Evolutionary conservation across 2,888 invertebrate species (phyloP), one percentile per base, ranked within the genome.

Genomic region (Anticlea derivata): DNA sequence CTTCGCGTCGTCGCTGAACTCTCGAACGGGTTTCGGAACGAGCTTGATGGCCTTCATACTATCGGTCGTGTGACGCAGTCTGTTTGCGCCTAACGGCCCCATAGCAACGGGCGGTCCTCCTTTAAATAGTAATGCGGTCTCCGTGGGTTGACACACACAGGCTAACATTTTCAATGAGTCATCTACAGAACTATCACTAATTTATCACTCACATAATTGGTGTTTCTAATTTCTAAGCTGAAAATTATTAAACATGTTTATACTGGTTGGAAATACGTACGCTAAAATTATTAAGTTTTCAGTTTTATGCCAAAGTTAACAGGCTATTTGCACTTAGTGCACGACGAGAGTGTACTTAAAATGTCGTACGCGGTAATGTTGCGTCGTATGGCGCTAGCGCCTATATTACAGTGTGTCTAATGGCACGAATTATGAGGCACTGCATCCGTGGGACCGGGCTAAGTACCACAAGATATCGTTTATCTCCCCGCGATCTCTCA

Each of bases 101-200:
- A 91, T 86, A 74, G 91, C 73, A 75, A 92, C 73, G 72, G 91
- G 86, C 68, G 87, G 83, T 69, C 90, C 89, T 74, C 91, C 91
- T 80, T 87, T 88, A 73, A 88, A 91, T 53, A 91, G 75, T 69
- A 91, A 73, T 46, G 89, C 89, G 60, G 92, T 92, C 70, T 93
- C 93, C 63, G 91, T 86, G 55, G 93, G 93, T 76, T 93, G 93
- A 78, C 93, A 94, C 65, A 93, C 93, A 86, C 93, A 94, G 72
- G 93, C 93, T 87, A 94, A 86, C 94, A 94, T 94, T 83, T 86
- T 92, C 64, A 78, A 73, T 60, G 53, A 52, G 66, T 79, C 83
- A 80, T 78, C 66, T 61, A 70, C 51, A 51, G 57, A 60, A 67
- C 66, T 78, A 75, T 62, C 60, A 76, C 76, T 80, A 73, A 69